These are phyloP conservation scores for Trichonephila clavipes DNA, from an alignment of 1,140 invertebrate species.

Conservation along the genomic window DNA sequence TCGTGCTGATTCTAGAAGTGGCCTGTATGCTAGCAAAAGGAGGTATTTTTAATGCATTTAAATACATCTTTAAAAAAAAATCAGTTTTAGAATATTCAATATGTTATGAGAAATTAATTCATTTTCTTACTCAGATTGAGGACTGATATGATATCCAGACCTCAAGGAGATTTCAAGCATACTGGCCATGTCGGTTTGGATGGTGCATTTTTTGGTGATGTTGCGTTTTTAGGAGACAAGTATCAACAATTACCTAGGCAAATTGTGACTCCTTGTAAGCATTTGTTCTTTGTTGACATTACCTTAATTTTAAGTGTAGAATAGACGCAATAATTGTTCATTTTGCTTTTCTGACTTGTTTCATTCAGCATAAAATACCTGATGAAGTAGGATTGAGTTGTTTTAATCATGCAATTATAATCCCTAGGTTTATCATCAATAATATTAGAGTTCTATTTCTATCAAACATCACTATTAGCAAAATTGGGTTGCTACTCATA, in stretches of 20 bases:
- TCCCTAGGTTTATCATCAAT: too few relatives aligned
- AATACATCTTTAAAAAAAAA: neutral
- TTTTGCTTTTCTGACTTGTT: too few relatives aligned
- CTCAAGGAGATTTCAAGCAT: constrained; percentile 97
- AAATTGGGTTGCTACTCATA: too few relatives aligned
- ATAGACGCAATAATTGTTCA: too few relatives aligned
- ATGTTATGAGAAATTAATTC: too few relatives aligned
- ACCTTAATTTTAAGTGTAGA: too few relatives aligned
- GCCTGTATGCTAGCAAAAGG: constrained; percentile 81
- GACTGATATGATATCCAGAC: constrained; percentile 97
- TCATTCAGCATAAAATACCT: too few relatives aligned
- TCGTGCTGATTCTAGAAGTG: constrained; percentile 55
- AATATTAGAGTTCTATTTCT: too few relatives aligned
- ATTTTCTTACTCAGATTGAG: constrained; percentile 81
- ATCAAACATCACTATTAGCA: too few relatives aligned
- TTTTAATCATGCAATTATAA: too few relatives aligned
- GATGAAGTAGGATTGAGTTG: too few relatives aligned
- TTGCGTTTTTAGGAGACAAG: constrained; percentile 90
- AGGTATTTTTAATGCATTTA: constrained; percentile 79
- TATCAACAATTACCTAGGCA: constrained; percentile 90
- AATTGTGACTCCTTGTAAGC: constrained; percentile 92
- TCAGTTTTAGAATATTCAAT: neutral
- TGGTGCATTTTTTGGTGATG: constrained; percentile 97
- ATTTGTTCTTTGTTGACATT: neutral
- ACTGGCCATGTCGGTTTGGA: constrained; percentile 98